Conservation (phyloP, 2,888 invertebrate species). For the Eristalis arbustorum region DNA sequence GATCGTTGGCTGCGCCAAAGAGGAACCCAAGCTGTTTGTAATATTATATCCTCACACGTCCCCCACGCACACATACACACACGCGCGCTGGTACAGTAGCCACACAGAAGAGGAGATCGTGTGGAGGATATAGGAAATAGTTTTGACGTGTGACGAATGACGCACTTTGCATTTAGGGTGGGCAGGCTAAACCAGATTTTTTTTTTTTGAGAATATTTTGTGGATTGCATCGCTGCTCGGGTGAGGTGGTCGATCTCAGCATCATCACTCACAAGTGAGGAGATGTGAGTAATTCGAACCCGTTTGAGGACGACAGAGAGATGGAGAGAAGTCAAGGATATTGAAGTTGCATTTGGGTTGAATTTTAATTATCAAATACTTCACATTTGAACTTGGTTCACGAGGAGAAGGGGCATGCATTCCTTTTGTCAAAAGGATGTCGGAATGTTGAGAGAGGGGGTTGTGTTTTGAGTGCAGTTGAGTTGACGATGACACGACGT, state of each 20-base stretch:
- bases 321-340: constrained; percentile 15
- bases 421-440: neutral
- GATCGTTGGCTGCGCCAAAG: constrained; percentile 50
- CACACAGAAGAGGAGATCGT: neutral
- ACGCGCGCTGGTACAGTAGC: neutral
- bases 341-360: constrained; percentile 36
- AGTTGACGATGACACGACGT: too few species aligned
- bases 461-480: too few species aligned
- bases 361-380: constrained; percentile 26
- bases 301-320: constrained; percentile 10
- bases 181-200: constrained; percentile 19
- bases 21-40: constrained; percentile 48
- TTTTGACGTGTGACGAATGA: constrained; percentile 31
- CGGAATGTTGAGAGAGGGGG: neutral
- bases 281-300: constrained; percentile 3
- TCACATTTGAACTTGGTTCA: constrained; percentile 17
- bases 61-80: constrained; percentile 2
- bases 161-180: constrained; percentile 7
- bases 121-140: neutral
- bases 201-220: constrained; percentile 3
- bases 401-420: neutral
- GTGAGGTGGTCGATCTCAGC: neutral
- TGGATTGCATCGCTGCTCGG: neutral
- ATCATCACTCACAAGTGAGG: neutral
- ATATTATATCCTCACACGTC: constrained; percentile 34